Conservation (phyloP, 2,797 vertebrate species). For the Tenualosa thibaudeaui region DNA sequence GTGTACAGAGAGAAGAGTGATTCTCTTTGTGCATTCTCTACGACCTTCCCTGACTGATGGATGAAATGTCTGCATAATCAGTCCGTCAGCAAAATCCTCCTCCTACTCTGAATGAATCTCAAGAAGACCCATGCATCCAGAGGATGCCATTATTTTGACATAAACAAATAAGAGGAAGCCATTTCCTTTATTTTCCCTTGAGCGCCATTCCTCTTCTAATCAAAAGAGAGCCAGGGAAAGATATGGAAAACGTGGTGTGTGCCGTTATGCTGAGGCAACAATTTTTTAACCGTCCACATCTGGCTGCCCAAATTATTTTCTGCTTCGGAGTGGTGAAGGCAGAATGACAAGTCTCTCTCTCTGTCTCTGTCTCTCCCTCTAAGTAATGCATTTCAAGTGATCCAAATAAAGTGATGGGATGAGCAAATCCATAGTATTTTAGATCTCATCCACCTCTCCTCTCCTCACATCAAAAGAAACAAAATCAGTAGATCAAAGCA, state of each 20-base stretch:
- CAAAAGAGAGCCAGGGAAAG: neutral
- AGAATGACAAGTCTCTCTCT: neutral
- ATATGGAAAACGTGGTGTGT: constrained; percentile 7
- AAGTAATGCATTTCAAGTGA: neutral
- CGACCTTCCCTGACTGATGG: constrained; percentile 9
- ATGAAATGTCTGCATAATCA: constrained; percentile 22
- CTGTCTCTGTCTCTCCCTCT: neutral
- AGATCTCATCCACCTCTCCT: neutral
- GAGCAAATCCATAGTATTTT: neutral
- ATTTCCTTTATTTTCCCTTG: constrained; percentile 2
- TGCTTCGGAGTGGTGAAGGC: neutral
- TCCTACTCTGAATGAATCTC: neutral
- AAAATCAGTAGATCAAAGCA: constrained; percentile 1
- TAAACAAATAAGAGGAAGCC: constrained; percentile 18
- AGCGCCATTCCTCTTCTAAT: neutral
- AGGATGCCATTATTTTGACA: constrained; percentile 8
- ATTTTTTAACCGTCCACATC: neutral
- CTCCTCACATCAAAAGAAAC: constrained; percentile 3
- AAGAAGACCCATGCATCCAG: constrained; percentile 2
- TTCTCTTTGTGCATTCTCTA: constrained; percentile 4
- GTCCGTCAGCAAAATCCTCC: neutral
- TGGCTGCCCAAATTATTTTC: constrained; percentile 10
- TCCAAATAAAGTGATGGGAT: neutral
- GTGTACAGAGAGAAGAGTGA: neutral
- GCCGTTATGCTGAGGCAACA: neutral